Percentiles rank a stretch among this genome's conserved stretches.
These are phyloP conservation scores for Agrotis clavis DNA, from an alignment of 2,888 invertebrate genomes.

Conservation along the genomic window DNA sequence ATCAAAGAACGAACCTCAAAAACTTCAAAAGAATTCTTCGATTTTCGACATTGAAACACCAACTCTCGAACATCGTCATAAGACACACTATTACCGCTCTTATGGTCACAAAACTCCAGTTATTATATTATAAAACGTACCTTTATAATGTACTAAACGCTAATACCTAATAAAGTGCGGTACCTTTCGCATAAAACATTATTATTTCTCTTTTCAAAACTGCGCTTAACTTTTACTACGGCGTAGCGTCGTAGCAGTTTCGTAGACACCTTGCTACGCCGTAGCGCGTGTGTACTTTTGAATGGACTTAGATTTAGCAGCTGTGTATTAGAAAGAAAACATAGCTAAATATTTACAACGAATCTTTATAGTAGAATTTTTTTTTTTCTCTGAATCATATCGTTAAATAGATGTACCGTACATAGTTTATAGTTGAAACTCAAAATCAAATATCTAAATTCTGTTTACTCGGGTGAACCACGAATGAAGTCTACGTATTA, in stretches of 20 bases:
- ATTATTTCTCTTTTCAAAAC: slow-evolving; percentile 32
- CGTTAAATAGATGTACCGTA: neutral
- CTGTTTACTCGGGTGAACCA: neutral
- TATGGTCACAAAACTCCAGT: slow-evolving; percentile 28
- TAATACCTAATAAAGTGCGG: slow-evolving; percentile 46
- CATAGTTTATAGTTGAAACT: neutral
- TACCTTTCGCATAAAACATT: slow-evolving; percentile 33
- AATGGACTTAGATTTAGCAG: neutral
- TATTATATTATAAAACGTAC: slow-evolving; percentile 32
- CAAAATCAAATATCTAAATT: neutral
- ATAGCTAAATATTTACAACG: neutral
- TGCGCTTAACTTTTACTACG: slow-evolving; percentile 45
- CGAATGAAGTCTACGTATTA: neutral
- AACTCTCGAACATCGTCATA: slow-evolving; percentile 8
- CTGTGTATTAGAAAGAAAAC: neutral
- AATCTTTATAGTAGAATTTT: neutral
- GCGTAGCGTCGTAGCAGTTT: slow-evolving; percentile 41
- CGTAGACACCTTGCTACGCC: slow-evolving; percentile 56
- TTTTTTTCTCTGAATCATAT: neutral
- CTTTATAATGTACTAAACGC: slow-evolving; percentile 42
- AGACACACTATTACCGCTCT: slow-evolving; percentile 25
- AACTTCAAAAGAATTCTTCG: neutral
- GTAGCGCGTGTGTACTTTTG: slow-evolving; percentile 33
- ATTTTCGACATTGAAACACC: neutral
- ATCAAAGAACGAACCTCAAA: neutral